Evolutionary conservation across 2,797 vertebrate species (phyloP).

Genomic region (Sebastes nivosus): DNA sequence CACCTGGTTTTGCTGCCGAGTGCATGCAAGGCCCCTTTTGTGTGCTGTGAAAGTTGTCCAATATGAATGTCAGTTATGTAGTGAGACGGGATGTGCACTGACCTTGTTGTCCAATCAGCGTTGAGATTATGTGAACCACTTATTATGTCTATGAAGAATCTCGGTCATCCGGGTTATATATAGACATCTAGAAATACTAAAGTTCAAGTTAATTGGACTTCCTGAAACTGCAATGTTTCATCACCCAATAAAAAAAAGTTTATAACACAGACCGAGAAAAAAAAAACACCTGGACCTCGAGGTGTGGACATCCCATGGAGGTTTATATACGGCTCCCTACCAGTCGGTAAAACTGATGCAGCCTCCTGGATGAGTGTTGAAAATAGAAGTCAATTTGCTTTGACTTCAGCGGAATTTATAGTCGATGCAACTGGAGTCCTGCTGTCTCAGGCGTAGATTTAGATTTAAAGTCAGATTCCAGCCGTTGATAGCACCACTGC

Average conservation of each 20-base stretch:
- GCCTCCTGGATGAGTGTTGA: neutral
- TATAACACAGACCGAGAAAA: neutral
- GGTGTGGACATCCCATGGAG: neutral
- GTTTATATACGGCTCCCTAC: neutral
- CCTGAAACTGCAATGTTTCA: neutral
- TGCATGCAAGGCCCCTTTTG: neutral
- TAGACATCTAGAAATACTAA: neutral
- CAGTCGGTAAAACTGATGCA: neutral
- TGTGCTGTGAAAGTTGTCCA: slow-evolving; percentile 3
- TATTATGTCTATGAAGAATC: neutral
- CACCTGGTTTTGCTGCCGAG: neutral
- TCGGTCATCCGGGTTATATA: neutral
- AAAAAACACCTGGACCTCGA: neutral
- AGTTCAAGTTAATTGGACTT: neutral
- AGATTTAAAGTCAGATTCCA: neutral
- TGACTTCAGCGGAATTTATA: neutral
- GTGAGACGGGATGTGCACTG: neutral
- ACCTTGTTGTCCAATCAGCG: neutral
- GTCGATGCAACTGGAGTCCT: neutral
- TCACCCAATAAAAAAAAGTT: neutral
- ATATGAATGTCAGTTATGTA: neutral
- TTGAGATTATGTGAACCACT: slow-evolving; percentile 2
- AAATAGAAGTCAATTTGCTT: neutral
- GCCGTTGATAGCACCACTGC: neutral
- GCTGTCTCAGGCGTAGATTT: too few species aligned